Evolutionary conservation across 2,888 invertebrate genomes (phyloP).

Genomic region (Folsomia candida): DNA sequence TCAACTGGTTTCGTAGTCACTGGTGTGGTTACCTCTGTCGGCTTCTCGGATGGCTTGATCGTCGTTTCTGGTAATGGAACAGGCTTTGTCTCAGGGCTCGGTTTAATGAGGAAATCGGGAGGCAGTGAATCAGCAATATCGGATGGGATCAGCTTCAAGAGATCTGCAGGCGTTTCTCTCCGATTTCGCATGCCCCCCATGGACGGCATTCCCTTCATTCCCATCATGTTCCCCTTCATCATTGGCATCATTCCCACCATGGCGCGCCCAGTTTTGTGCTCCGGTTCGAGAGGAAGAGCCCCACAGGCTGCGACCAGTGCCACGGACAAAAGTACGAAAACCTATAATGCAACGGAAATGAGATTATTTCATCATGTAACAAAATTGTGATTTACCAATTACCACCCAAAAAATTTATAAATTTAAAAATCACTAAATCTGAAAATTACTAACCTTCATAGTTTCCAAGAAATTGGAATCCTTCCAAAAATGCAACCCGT

Average conservation of each 20-base stretch:
- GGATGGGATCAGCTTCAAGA: neutral
- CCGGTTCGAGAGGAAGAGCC: neutral
- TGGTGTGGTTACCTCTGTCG: neutral
- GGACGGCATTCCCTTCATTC: neutral
- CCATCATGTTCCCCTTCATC: neutral
- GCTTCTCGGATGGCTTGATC: neutral
- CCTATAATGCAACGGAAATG: too few relatives aligned
- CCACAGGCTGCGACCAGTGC: neutral
- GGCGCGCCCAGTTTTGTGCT: neutral
- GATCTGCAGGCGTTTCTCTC: neutral
- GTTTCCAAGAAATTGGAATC: too few relatives aligned
- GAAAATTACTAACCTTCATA: too few relatives aligned
- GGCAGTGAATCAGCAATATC: neutral
- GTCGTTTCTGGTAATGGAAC: neutral
- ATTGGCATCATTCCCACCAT: neutral
- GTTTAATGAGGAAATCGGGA: neutral
- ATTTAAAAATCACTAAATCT: too few relatives aligned
- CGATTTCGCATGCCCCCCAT: neutral
- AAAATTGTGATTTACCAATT: too few relatives aligned
- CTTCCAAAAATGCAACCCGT: too few relatives aligned
- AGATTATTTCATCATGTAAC: too few relatives aligned
- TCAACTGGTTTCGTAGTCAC: too few relatives aligned
- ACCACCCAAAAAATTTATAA: too few relatives aligned
- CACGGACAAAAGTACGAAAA: neutral
- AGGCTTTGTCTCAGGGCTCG: neutral